These are phyloP conservation scores for Scaptomyza hsui DNA, from an alignment of 1,140 invertebrate species.

Conservation along the genomic window DNA sequence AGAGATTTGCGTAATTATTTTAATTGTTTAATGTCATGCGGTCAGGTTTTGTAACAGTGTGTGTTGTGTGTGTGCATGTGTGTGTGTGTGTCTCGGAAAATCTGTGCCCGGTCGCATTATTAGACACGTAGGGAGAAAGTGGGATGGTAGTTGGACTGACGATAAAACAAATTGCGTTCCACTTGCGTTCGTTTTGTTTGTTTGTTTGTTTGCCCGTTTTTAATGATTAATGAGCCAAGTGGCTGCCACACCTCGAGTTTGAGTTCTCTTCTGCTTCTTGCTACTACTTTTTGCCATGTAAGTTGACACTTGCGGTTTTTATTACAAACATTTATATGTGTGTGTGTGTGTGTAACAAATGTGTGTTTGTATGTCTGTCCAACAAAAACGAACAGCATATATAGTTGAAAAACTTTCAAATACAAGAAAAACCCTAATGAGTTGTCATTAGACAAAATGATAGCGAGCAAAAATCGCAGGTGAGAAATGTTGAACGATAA, in stretches of 20 bases:
- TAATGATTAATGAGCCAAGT: conserved; percentile 73
- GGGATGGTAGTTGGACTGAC: conserved; percentile 33
- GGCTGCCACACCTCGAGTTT: conserved; percentile 26
- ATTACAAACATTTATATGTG: conserved; percentile 2
- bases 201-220: conserved; percentile 58
- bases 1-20: conserved; percentile 79
- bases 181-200: conserved; percentile 59
- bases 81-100: conserved; percentile 39
- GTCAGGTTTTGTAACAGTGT: conserved; percentile 58
- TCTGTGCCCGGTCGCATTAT: conserved; percentile 48
- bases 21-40: conserved; percentile 83
- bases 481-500: background rate
- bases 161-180: conserved; percentile 70
- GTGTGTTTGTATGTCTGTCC: conserved; percentile 2
- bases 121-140: conserved; percentile 14
- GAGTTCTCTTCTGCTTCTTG: conserved; percentile 12
- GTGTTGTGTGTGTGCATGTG: conserved; percentile 8
- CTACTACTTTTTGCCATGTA: conserved; percentile 28
- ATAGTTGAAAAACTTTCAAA: conserved; percentile 59
- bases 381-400: conserved; percentile 52
- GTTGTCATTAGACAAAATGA: conserved; percentile 48
- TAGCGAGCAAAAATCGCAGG: conserved; percentile 11
- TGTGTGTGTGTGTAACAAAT: background rate
- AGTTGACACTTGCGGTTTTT: conserved; percentile 63
- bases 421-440: conserved; percentile 54